These are phyloP conservation scores for Lycocorax pyrrhopterus DNA, from an alignment of 2,113 vertebrate species.

Conservation along the genomic window DNA sequence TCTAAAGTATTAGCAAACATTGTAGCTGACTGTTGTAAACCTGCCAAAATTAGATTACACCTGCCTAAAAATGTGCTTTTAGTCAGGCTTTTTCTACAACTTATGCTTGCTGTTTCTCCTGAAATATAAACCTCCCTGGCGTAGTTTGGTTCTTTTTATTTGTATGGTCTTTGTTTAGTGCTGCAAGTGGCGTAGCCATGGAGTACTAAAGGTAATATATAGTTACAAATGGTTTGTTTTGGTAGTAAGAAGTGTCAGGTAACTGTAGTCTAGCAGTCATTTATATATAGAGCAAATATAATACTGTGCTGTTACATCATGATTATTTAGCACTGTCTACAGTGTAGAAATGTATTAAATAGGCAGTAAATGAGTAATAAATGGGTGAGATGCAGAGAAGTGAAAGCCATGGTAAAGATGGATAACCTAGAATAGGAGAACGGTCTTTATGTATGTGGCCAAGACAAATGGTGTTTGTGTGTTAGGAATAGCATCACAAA, in stretches of 20 bases:
- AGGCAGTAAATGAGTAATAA: not conserved
- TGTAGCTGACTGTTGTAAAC: not conserved
- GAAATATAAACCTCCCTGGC: not conserved
- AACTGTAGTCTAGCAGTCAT: not conserved
- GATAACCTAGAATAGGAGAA: not conserved
- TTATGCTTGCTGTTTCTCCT: not conserved
- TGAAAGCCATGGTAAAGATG: not conserved
- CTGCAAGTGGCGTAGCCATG: not conserved
- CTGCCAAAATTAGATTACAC: conserved; percentile 3
- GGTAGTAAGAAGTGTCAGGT: not conserved
- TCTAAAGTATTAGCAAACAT: not conserved
- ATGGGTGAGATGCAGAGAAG: not conserved
- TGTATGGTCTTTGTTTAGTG: not conserved
- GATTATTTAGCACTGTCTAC: not conserved
- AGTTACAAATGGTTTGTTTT: conserved; percentile 19
- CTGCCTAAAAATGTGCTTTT: not conserved
- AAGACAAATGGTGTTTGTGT: not conserved
- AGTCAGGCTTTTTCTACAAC: not conserved
- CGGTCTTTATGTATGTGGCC: not conserved
- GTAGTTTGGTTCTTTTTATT: not conserved
- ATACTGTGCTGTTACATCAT: not conserved
- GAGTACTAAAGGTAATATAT: not conserved
- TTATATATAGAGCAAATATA: not conserved
- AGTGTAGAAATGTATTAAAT: not conserved
- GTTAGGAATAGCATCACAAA: conserved; percentile 18